Evolutionary conservation across 2,797 vertebrate genomes (phyloP), one percentile per base, ranked within the genome.

Genomic region (Schizothorax lantsangensis): DNA sequence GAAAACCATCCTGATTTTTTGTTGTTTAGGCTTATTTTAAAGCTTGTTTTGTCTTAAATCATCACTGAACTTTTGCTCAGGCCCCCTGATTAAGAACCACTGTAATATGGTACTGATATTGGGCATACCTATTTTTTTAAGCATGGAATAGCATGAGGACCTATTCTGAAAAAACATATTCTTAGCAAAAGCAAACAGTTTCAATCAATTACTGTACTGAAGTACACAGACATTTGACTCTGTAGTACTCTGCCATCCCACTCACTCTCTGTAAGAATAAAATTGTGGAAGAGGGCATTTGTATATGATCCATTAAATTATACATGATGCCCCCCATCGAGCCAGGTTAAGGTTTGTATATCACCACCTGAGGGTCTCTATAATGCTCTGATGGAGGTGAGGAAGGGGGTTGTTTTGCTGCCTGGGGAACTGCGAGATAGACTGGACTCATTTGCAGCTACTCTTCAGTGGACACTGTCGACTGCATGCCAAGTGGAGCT

Each of bases 371-470:
- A 80, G 81, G 77, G 77, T 75, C 71, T 75, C 40, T 81, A 57
- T 26, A 78, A 88, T 80, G 69, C 36, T 79, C 7, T 66, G 88
- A 66, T 79, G 71, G 23, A 69, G 87, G 86, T 69, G 64, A 59
- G 21, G 80, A 84, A 69, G 79, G 84, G 77, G 78, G 66, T 81
- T 89, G 79, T 89, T 66, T 80, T 86, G 82, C 71, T 19, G 75
- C 84, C 87, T 86, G 73, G 84, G 88, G 88, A 87, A 86, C 84
- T 47, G 71, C 21, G 74, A 84, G 89, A 90, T 84, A 83, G 86
- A 87, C 79, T 86, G 84, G 79, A 86, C 84, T 90, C 79, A 86
- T 85, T 88, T 88, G 80, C 82, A 83, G 74, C 75, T 19, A 45
- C 85, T 66, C 71, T 86, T 59, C 74, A 40, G 71, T 6, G 43